Conservation (phyloP, 2,113 vertebrate species). For the Esox niger region DNA sequence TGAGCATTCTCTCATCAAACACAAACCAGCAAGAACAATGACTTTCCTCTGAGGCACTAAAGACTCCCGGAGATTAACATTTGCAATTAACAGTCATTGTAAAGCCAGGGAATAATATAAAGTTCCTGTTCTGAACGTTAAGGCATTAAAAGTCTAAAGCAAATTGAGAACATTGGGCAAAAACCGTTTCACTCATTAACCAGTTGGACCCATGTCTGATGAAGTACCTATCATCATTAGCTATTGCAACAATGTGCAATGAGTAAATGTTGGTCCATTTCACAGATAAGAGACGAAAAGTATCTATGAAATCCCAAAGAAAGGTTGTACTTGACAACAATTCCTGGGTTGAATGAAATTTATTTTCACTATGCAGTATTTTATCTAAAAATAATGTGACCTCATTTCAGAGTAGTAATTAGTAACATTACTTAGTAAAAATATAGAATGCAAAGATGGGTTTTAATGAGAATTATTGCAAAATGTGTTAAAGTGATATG, state of each 20-base stretch:
- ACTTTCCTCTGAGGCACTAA: constrained; percentile 1
- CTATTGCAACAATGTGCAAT: too few species aligned
- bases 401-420: neutral
- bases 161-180: neutral
- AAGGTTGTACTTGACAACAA: too few species aligned
- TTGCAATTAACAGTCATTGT: constrained; percentile 2
- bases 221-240: too few species aligned
- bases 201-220: too few species aligned
- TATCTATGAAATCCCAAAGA: too few species aligned
- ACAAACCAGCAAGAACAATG: neutral
- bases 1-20: constrained; percentile 14
- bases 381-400: neutral
- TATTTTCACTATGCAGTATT: too few species aligned
- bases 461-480: neutral
- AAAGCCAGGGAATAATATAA: neutral
- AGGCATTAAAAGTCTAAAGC: constrained; percentile 40
- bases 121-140: constrained; percentile 35
- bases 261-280: too few species aligned
- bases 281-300: too few species aligned
- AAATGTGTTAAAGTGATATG: neutral
- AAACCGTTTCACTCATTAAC: too few species aligned
- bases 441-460: neutral
- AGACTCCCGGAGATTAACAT: neutral
- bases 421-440: neutral
- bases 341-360: too few species aligned